Base-by-base conservation (phyloP, 37 sponge, comb jelly and placozoan genomes). In the Amphimedon queenslandica region DNA sequence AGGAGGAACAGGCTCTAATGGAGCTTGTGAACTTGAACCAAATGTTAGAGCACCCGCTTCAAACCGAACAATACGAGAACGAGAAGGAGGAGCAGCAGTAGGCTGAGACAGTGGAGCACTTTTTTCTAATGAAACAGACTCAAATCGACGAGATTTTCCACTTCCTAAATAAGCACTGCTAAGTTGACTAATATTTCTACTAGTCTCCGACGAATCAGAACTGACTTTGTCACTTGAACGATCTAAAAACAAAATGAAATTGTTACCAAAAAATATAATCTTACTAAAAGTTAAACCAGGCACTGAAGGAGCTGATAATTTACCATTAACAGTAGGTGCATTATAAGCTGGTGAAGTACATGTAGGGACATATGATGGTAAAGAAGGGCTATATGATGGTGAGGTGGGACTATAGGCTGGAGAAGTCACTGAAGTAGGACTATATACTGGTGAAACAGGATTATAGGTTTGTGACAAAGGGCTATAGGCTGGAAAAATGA, bases 21-120 rank as follows among this genome's bases (percentile, higher is more conserved):
- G 60, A 20, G 71, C 53, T 4, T 30, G 29, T 0, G 72, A 0
- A n/a, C 36, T n/a, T n/a, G n/a, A n/a, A n/a, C n/a, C n/a, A n/a
- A n/a, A n/a, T n/a, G n/a, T n/a, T n/a, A n/a, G n/a, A n/a, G n/a
- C n/a, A n/a, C n/a, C n/a, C n/a, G n/a, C n/a, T n/a, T n/a, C n/a
- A n/a, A n/a, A n/a, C n/a, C n/a, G n/a, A n/a, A n/a, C n/a, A n/a
- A n/a, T n/a, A n/a, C n/a, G n/a, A n/a, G n/a, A n/a, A n/a, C n/a
- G n/a, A n/a, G n/a, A n/a, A n/a, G n/a, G 53, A 42, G 57, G 29
- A 1, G 53, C 63, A 11, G 61, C 10, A 57, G 69, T 72, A 34
- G 40, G 77, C 64, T 70, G 72, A 58, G 78, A 79, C 18, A 74
- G 60, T 6, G 69, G 61, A 21, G 72, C 72, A 10, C 55, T 32